These are phyloP conservation scores for Aphaenogaster ashmeadi DNA, from an alignment of 1,140 invertebrate species.

Conservation along the genomic window DNA sequence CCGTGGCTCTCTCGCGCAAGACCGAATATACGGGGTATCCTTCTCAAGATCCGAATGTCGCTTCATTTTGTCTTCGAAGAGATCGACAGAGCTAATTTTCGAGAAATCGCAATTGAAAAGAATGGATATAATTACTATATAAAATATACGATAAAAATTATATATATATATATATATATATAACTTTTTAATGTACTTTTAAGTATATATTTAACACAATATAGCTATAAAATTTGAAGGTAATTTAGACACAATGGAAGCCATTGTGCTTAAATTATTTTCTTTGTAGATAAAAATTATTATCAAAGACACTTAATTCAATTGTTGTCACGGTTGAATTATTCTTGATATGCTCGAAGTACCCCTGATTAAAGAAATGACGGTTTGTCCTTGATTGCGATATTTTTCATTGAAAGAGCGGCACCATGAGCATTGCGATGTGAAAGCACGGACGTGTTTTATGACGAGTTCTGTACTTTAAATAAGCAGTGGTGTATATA, in stretches of 20 bases:
- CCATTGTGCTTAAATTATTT: slow-evolving; percentile 5
- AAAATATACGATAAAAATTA: slow-evolving; percentile 10
- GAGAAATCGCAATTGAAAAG: not conserved
- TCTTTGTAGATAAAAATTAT: not conserved
- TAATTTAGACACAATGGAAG: not conserved
- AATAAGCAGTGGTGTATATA: slow-evolving; percentile 8
- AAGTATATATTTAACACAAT: slow-evolving; percentile 14
- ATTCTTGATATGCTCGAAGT: not conserved
- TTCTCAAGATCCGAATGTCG: not conserved
- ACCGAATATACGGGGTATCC: not conserved
- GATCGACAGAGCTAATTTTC: not conserved
- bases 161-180: not conserved
- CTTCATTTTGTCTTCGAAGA: not conserved
- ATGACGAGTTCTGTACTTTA: slow-evolving; percentile 16
- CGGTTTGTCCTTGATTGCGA: not conserved
- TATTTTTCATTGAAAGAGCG: not conserved
- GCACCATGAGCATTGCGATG: not conserved
- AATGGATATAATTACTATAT: not conserved
- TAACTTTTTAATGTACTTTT: slow-evolving; percentile 20
- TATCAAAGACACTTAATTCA: not conserved
- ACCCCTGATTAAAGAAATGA: not conserved
- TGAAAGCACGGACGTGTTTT: not conserved
- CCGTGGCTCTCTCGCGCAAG: not conserved
- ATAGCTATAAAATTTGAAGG: not conserved
- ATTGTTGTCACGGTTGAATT: not conserved